Conservation (phyloP, 2,888 invertebrate genomes). For the Melolontha melolontha region DNA sequence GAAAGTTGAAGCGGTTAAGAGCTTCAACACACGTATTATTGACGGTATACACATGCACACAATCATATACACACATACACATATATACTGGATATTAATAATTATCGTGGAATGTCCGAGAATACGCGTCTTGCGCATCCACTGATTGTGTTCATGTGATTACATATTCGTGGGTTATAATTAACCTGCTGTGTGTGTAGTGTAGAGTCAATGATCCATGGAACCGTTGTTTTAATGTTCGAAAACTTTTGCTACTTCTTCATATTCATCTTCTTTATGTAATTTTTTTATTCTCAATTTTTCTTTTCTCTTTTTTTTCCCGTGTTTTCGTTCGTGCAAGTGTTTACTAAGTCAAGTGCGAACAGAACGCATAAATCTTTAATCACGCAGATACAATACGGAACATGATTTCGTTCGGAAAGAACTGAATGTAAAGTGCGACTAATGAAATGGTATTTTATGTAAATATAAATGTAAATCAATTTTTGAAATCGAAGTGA, state of each 20-base stretch:
- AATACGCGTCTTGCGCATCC: constrained; percentile 57
- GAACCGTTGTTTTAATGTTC: constrained; percentile 53
- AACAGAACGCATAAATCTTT: constrained; percentile 33
- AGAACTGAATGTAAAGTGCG: neutral
- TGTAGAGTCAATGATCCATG: constrained; percentile 62
- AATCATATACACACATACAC: constrained; percentile 21
- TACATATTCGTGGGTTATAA: constrained; percentile 66
- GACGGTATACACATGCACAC: constrained; percentile 8
- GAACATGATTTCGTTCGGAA: constrained; percentile 11
- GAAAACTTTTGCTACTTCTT: constrained; percentile 48
- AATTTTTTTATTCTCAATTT: constrained; percentile 5
- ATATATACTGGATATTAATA: constrained; percentile 55
- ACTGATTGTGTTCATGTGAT: constrained; percentile 66
- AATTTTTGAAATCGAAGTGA: too few relatives aligned
- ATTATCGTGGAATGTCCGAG: constrained; percentile 56
- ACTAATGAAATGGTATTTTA: too few relatives aligned
- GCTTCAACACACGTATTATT: constrained; percentile 38
- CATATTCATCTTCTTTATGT: constrained; percentile 37
- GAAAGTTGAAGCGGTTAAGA: constrained; percentile 47
- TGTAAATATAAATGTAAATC: too few relatives aligned
- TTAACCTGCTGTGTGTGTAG: constrained; percentile 58
- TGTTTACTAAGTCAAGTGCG: constrained; percentile 34
- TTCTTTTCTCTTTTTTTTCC: constrained; percentile 15
- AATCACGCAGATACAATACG: constrained; percentile 35
- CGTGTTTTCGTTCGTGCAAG: constrained; percentile 15